Evolutionary conservation across 1,140 invertebrate species (phyloP), one percentile per base, ranked within the genome.

Genomic region (Augochlora pura): DNA sequence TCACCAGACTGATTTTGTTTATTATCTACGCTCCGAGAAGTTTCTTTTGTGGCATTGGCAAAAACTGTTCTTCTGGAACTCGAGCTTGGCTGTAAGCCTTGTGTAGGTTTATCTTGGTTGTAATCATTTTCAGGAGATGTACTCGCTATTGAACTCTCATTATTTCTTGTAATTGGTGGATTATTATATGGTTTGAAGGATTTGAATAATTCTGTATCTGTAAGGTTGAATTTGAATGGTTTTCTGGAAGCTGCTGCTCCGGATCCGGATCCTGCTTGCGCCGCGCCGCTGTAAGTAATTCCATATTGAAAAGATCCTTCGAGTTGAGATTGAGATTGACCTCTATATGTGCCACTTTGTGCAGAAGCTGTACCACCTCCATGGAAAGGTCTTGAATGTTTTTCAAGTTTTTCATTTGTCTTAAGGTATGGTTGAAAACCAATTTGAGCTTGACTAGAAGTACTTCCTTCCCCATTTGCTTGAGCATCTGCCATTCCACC

Each of bases 361-460:
- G 97, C 95, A 14, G 95, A 96, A 0, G 97, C 95, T 72, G 95
- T 95, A 12, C 96, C 97, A 18, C 96, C 96, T 4, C 96, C 96
- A 80, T 93, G 93, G 83, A 96, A 96, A 52, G 95, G 94, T 42
- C 91, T 91, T 10, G 90, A 23, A 86, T 89, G 83, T 72, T 89
- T 80, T 67, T 93, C 94, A 72, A 93, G 88, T 62, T 92, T 88
- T 18, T 93, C 92, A 64, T 92, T 93, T 91, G 73, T 91, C 86
- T 90, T 95, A 93, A 89, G 95, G 94, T 96, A 95, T 0, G 97
- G 96, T 66, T 95, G 95, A 87, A 97, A 97, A 7, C 96, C 96
- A 60, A 97, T 97, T 93, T 97, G 96, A 21, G 97, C 96, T 92
- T 97, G 97, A 49, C 96, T 97, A 2, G 96, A 97, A 0, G 97